These are phyloP conservation scores for Myripristis murdjan DNA, from an alignment of 2,797 vertebrate species.

Conservation along the genomic window DNA sequence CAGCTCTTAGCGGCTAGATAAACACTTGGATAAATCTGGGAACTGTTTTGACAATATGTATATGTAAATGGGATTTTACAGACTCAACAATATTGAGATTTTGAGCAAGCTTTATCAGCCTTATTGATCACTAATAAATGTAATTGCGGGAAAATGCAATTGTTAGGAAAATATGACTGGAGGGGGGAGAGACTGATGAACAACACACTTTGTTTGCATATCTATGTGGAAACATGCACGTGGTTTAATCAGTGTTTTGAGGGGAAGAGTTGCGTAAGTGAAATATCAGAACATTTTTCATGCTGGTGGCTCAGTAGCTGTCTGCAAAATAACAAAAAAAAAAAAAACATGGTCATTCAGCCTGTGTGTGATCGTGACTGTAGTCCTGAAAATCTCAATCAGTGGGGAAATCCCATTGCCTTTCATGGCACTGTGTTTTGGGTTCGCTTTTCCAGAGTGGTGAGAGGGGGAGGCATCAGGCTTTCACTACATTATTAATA, in stretches of 20 bases:
- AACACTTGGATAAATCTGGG: no score
- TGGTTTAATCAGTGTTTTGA: background rate
- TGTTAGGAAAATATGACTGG: slow-evolving; percentile 3
- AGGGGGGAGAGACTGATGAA: slow-evolving; percentile 17
- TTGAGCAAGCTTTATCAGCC: background rate
- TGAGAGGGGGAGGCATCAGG: slow-evolving; percentile 28
- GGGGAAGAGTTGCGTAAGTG: slow-evolving; percentile 12
- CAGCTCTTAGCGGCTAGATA: no score
- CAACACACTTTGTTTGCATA: background rate
- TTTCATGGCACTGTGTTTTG: slow-evolving; percentile 37
- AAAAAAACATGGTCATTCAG: background rate
- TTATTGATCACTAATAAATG: background rate
- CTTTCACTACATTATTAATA: slow-evolving; percentile 45
- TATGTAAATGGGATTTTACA: no score
- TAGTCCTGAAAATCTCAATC: slow-evolving; percentile 42
- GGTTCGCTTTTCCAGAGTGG: slow-evolving; percentile 58
- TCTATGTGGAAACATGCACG: background rate
- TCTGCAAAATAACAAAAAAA: no score
- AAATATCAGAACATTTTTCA: slow-evolving; percentile 6
- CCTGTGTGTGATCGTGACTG: background rate
- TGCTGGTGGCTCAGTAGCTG: background rate
- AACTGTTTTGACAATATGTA: no score
- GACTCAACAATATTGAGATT: background rate
- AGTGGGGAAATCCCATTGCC: slow-evolving; percentile 55
- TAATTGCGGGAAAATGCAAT: slow-evolving; percentile 1